A percentile compares a stretch with the other conserved stretches of the same genome.
These are phyloP conservation scores for Philereme vetulata DNA, from an alignment of 2,888 invertebrate species.

Conservation along the genomic window DNA sequence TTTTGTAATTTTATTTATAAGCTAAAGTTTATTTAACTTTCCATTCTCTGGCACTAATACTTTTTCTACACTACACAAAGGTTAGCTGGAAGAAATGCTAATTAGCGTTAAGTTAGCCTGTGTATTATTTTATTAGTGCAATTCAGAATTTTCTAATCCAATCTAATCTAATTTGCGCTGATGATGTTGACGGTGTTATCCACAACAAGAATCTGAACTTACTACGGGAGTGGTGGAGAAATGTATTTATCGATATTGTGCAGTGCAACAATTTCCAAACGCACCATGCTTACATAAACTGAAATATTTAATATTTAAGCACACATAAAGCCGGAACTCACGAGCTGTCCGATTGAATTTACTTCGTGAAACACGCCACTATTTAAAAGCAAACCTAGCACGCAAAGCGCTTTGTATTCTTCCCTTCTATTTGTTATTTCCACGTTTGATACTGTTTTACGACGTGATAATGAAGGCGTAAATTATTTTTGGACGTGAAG, in stretches of 20 bases:
- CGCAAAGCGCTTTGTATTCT: conserved; percentile 32
- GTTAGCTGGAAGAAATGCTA: too few species aligned
- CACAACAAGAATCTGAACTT: too few species aligned
- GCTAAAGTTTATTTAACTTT: too few species aligned
- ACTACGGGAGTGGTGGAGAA: too few species aligned
- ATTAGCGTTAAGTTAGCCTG: too few species aligned
- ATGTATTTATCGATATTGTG: background rate
- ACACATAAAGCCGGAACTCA: conserved; percentile 48
- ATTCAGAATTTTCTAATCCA: too few species aligned
- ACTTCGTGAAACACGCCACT: conserved; percentile 45
- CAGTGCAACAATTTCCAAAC: conserved; percentile 30
- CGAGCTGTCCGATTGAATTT: conserved; percentile 51
- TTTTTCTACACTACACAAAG: too few species aligned
- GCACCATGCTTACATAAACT: conserved; percentile 41
- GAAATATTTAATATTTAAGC: conserved; percentile 55
- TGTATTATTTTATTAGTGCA: too few species aligned
- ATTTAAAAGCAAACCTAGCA: conserved; percentile 33
- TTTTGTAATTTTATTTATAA: too few species aligned
- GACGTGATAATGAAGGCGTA: conserved; percentile 43
- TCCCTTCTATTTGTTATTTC: conserved; percentile 40
- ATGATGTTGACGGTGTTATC: too few species aligned
- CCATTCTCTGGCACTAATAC: too few species aligned
- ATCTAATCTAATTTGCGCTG: too few species aligned
- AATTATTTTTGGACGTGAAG: conserved; percentile 40
- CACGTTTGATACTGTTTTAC: conserved; percentile 39